Evolutionary conservation across 1,140 invertebrate genomes (phyloP).

Genomic region (Platyura marginata): DNA sequence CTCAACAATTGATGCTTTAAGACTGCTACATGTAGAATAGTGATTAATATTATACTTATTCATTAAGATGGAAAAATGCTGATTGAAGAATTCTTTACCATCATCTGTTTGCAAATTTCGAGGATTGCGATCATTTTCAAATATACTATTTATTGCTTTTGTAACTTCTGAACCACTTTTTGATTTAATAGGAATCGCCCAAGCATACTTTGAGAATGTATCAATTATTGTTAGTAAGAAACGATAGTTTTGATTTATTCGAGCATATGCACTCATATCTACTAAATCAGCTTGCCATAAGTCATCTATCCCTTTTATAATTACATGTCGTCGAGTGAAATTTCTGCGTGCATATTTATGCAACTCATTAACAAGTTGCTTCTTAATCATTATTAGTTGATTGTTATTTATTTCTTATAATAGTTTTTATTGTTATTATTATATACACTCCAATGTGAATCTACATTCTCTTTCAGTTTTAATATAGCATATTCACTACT

Average conservation of each 20-base stretch:
- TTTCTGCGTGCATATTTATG: conserved; percentile 19
- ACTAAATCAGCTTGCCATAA: conserved; percentile 24
- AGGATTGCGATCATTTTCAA: conserved; percentile 9
- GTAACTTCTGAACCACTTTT: conserved; percentile 21
- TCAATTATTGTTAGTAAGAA: conserved; percentile 29
- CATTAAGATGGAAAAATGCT: conserved; percentile 13
- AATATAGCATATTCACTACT: too few species aligned
- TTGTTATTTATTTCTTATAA: background rate
- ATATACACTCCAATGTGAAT: too few species aligned
- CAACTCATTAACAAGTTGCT: conserved; percentile 15
- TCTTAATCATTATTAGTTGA: conserved; percentile 6
- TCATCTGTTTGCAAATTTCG: conserved; percentile 18
- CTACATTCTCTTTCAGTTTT: too few species aligned
- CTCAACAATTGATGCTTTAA: conserved; percentile 28
- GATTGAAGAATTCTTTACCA: conserved; percentile 18
- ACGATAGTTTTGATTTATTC: conserved; percentile 21
- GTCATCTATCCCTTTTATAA: conserved; percentile 20
- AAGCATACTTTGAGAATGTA: conserved; percentile 27
- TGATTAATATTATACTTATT: conserved; percentile 21
- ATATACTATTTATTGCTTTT: conserved; percentile 14
- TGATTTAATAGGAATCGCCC: conserved; percentile 24
- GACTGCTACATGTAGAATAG: conserved; percentile 23
- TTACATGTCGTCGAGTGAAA: conserved; percentile 16
- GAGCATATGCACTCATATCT: conserved; percentile 17
- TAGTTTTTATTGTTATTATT: too few species aligned